Evolutionary conservation across 1,140 invertebrate genomes (phyloP).

Genomic region (Ganaspis sp.): DNA sequence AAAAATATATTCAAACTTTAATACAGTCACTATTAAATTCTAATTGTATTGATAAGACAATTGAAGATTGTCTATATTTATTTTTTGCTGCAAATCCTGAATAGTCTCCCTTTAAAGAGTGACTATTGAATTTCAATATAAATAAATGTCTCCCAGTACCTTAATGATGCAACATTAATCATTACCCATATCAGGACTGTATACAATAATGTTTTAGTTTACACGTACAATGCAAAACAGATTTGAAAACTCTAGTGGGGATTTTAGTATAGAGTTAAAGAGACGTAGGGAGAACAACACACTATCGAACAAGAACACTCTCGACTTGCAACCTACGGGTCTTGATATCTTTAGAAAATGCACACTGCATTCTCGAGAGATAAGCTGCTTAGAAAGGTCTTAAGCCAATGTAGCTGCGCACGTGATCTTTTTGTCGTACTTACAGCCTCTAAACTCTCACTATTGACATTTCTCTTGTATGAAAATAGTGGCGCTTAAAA

Average conservation of each 20-base stretch:
- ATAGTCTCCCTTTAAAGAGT: no score
- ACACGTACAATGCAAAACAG: no score
- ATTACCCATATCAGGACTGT: no score
- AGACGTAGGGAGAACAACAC: conserved; percentile 56
- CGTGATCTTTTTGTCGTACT: background rate
- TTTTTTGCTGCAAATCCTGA: no score
- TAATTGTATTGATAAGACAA: no score
- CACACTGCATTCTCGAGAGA: conserved; percentile 70
- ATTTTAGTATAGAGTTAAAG: background rate
- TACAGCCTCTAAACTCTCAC: background rate
- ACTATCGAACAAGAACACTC: conserved; percentile 64
- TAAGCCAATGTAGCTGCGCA: conserved; percentile 41
- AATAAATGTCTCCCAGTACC: no score
- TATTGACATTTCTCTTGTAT: background rate
- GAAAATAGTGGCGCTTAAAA: background rate
- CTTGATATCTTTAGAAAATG: conserved; percentile 1
- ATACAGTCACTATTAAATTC: no score
- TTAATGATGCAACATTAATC: no score
- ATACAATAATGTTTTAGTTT: no score
- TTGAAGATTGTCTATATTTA: no score
- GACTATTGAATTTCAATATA: no score
- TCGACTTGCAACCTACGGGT: conserved; percentile 22
- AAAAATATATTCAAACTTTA: no score
- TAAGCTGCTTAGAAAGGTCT: conserved; percentile 68
- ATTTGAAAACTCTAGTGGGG: background rate